Conservation (phyloP, 1,140 invertebrate genomes). For the Paralvinella palmiformis region DNA sequence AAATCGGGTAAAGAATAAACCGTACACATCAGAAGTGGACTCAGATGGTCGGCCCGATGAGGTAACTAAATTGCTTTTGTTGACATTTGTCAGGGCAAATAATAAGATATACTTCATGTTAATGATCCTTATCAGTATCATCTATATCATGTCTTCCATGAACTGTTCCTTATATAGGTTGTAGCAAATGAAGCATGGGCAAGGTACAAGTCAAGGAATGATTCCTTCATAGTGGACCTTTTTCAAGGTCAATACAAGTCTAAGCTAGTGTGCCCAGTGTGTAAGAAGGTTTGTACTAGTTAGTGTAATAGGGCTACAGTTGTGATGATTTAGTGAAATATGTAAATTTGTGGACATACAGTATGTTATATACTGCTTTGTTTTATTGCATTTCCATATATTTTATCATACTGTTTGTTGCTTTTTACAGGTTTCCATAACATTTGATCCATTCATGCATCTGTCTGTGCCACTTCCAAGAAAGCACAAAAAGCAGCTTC, state of each 20-base stretch:
- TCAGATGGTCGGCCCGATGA: conserved; percentile 53
- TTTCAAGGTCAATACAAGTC: conserved; percentile 59
- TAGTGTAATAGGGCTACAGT: not conserved
- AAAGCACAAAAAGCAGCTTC: conserved; percentile 34
- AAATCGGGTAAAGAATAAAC: conserved; percentile 59
- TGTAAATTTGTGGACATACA: not conserved
- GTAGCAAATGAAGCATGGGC: conserved; percentile 59
- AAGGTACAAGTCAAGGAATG: conserved; percentile 58
- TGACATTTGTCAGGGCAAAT: not conserved
- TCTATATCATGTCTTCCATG: not conserved
- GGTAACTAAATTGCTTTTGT: conserved; percentile 30
- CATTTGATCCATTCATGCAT: conserved; percentile 54
- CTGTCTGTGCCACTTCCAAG: conserved; percentile 52
- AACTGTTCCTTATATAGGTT: conserved; percentile 28
- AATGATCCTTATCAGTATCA: not conserved
- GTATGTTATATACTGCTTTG: not conserved
- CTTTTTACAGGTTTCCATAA: conserved; percentile 50
- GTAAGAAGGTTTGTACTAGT: conserved; percentile 46
- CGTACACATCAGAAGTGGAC: conserved; percentile 58
- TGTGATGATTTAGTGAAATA: not conserved
- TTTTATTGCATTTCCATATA: not conserved
- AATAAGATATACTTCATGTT: no score
- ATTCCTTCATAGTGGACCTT: conserved; percentile 61
- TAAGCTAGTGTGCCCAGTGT: conserved; percentile 52
- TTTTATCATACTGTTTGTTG: not conserved